These are phyloP conservation scores for Disparrhopalites patrizii DNA, from an alignment of 2,888 invertebrate species.

Conservation along the genomic window DNA sequence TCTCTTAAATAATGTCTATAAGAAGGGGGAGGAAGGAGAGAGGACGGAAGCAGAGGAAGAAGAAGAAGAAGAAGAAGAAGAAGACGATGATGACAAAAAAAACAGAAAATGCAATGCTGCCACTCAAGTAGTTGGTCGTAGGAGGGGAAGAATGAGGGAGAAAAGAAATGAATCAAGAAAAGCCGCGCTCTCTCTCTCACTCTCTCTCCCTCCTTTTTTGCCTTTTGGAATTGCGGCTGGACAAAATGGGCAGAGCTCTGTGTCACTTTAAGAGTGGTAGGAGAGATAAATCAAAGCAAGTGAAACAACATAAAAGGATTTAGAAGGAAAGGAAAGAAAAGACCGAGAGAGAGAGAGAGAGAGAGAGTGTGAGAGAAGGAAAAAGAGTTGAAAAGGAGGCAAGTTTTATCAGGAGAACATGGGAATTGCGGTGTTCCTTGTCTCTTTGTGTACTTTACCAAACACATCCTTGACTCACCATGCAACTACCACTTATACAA, in stretches of 20 bases:
- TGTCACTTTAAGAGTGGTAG: slow-evolving; percentile 2
- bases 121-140: not conserved
- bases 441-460: not conserved
- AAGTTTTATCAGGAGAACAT: slow-evolving; percentile 8
- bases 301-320: slow-evolving; percentile 3
- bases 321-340: not conserved
- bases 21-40: too few species aligned
- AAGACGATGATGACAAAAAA: too few species aligned
- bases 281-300: not conserved
- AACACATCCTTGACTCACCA: not conserved
- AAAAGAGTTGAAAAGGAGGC: slow-evolving; percentile 8
- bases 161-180: too few species aligned
- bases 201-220: too few species aligned
- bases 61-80: too few species aligned
- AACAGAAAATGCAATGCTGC: not conserved
- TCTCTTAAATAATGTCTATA: too few species aligned
- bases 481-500: not conserved
- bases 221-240: too few species aligned
- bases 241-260: not conserved
- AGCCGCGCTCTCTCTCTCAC: too few species aligned
- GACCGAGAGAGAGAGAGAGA: not conserved
- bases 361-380: not conserved
- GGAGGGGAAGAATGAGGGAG: not conserved
- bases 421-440: slow-evolving; percentile 1
- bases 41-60: too few species aligned